Evolutionary conservation across 2,113 vertebrate genomes (phyloP).

Genomic region (Phyllostomus discolor): DNA sequence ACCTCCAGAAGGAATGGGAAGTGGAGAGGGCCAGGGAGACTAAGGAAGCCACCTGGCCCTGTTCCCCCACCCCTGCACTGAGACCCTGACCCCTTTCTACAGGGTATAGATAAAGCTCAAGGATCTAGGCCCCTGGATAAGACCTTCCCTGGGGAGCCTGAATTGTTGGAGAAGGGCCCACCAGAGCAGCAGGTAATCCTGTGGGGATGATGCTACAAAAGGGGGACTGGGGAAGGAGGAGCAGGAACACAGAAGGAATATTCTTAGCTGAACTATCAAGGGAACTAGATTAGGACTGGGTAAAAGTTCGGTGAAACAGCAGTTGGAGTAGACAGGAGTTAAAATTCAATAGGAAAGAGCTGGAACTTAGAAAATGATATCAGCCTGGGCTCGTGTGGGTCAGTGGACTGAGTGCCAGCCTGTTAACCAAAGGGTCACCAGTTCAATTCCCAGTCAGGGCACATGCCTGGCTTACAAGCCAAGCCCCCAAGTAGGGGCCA

Average conservation of each 20-base stretch:
- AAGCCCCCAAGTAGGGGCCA: no score
- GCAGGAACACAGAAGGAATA: not conserved
- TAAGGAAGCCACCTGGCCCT: not conserved
- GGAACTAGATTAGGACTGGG: not conserved
- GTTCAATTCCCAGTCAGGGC: no score
- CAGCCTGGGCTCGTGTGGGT: not conserved
- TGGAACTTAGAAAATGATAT: not conserved
- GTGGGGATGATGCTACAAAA: not conserved
- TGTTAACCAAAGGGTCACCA: no score
- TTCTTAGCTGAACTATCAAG: not conserved
- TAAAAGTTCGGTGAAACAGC: not conserved
- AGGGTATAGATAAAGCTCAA: slow-evolving; percentile 67
- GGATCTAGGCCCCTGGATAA: slow-evolving; percentile 42
- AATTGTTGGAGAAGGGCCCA: not conserved
- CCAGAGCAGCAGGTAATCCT: slow-evolving; percentile 5
- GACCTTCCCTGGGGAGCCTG: not conserved
- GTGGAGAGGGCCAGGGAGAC: not conserved
- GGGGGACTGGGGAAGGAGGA: not conserved
- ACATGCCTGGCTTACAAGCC: no score
- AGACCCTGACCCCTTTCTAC: not conserved
- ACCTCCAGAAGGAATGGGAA: not conserved
- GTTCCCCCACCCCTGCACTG: not conserved
- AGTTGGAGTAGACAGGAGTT: not conserved
- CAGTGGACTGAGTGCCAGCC: no score
- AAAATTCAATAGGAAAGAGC: not conserved